Conservation (phyloP, 2,888 invertebrate species). For the Phortica magna region DNA sequence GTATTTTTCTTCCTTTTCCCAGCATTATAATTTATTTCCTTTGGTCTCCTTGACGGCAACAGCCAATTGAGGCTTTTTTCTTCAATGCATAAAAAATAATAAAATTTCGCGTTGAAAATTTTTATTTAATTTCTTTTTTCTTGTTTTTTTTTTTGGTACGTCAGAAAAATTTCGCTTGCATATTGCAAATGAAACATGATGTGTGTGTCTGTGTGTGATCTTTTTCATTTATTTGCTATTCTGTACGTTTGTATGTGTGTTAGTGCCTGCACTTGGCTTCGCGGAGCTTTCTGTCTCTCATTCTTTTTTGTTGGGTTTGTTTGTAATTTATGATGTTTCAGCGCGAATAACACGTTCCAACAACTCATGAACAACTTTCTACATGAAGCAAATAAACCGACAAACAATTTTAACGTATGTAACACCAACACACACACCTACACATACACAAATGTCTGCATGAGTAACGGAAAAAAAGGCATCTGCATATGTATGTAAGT, state of each 20-base stretch:
- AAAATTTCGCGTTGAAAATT: not conserved
- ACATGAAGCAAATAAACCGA: conserved; percentile 29
- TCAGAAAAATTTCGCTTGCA: not conserved
- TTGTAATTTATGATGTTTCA: conserved; percentile 73
- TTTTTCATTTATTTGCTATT: not conserved
- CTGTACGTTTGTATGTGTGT: conserved; percentile 28
- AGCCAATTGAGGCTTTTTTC: too few species aligned
- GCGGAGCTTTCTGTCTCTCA: not conserved
- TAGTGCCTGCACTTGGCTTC: conserved; percentile 34
- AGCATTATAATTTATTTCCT: too few species aligned
- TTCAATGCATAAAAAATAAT: too few species aligned
- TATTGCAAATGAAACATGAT: not conserved
- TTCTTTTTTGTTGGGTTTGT: conserved; percentile 34
- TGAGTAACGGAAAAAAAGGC: not conserved
- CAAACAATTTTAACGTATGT: conserved; percentile 4
- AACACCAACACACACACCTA: conserved; percentile 5
- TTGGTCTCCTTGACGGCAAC: too few species aligned
- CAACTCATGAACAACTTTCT: conserved; percentile 33
- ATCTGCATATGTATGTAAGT: not conserved
- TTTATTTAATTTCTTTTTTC: not conserved
- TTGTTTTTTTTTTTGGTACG: not conserved
- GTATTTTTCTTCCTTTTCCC: conserved; percentile 2
- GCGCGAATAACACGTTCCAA: conserved; percentile 70
- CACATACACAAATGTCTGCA: not conserved
- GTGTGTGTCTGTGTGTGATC: conserved; percentile 18